Evolutionary conservation across 2,113 vertebrate species (phyloP), one percentile per base, ranked within the genome.

Genomic region (Ochotona curzoniae): DNA sequence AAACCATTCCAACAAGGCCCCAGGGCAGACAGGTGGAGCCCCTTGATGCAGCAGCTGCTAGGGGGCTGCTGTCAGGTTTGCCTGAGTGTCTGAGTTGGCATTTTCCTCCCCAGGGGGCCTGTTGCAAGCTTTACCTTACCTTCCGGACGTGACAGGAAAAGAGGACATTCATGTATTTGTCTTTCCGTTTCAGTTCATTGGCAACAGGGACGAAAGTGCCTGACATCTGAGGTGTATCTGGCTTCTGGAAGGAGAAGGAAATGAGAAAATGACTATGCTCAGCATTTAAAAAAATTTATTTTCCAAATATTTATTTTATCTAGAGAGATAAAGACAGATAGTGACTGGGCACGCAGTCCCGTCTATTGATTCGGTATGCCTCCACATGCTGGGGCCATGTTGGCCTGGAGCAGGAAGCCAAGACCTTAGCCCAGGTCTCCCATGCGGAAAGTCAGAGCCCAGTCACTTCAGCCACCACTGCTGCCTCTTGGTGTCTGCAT

Each of bases 111-210:
- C 28, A 26, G 66, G 61, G 20, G 30, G 49, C 51, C 69, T 44
- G 69, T 38, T 89, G 69, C 60, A 51, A 93, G 57, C 30, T 49
- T 44, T 2, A 11, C 66, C 83, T 95, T 98, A 99, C 99, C 99
- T 99, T 99, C 93, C 99, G 99, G 66, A 99, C 99, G 0, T 99
- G 99, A 94, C 99, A 99, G 92, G 99, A 99, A 97, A 99, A 99
- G 89, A 99, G 98, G 21, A 99, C 79, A 0, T 98, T 98, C 99
- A 99, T 99, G 98, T 99, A 99, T 93, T 99, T 99, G 98, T 99
- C 99, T 92, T 99, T 99, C 21, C 99, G 97, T 95, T 99, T 99
- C 96, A 99, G 98, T 93, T 99, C 99, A 64, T 98, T 99, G 96
- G 99, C 99, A 7, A 99, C 98, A 0, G 99, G 97, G 3, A 98